phyloP scores from a whole-genome alignment of 2,888 invertebrate species.

The Ennomos erosarius region DNA sequence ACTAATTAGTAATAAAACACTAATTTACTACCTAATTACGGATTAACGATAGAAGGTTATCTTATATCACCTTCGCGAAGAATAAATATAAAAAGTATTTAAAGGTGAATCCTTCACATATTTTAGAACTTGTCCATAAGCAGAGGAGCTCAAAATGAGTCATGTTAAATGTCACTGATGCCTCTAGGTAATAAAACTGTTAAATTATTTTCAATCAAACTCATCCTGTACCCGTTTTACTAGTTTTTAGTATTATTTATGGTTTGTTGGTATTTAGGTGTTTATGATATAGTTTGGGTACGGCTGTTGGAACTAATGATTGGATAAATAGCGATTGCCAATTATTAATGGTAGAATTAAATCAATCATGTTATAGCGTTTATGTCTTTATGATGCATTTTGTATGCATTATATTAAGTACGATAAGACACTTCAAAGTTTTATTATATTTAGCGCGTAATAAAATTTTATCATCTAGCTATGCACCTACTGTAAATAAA shows the following conservation, averaged over 20 bases:
- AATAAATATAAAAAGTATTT: background rate
- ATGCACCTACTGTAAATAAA: too few relatives aligned
- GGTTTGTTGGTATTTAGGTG: constrained; percentile 11
- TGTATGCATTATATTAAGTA: too few relatives aligned
- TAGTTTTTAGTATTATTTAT: constrained; percentile 17
- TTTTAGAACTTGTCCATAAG: constrained; percentile 6
- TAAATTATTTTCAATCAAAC: constrained; percentile 5
- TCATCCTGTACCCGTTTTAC: constrained; percentile 19
- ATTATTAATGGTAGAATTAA: too few relatives aligned
- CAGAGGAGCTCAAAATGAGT: constrained; percentile 13
- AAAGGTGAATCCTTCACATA: constrained; percentile 9
- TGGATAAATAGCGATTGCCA: too few relatives aligned
- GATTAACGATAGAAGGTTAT: background rate
- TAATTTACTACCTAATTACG: background rate
- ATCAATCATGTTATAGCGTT: too few relatives aligned
- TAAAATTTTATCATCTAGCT: too few relatives aligned
- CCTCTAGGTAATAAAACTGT: constrained; percentile 15
- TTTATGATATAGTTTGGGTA: background rate
- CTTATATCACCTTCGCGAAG: constrained; percentile 1
- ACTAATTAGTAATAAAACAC: too few relatives aligned
- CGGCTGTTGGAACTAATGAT: too few relatives aligned
- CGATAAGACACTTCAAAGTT: too few relatives aligned
- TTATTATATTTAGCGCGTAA: too few relatives aligned
- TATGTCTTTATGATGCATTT: too few relatives aligned
- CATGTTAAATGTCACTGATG: constrained; percentile 26